These are phyloP conservation scores for Mesitornis unicolor DNA, from an alignment of 2,113 vertebrate species.

Conservation along the genomic window DNA sequence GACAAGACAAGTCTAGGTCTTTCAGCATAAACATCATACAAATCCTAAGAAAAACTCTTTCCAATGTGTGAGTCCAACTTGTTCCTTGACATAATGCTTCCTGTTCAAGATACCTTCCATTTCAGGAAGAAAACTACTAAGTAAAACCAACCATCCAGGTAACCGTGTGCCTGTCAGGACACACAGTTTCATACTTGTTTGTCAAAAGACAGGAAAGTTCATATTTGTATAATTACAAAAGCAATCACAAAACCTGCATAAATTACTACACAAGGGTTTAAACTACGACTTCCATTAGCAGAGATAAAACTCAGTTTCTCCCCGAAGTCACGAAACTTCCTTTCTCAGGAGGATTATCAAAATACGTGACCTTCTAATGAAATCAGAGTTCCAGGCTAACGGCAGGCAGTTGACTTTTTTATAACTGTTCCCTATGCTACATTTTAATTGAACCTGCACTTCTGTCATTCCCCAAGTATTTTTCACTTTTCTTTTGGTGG, in stretches of 20 bases:
- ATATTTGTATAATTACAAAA: not conserved
- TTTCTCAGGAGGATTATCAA: not conserved
- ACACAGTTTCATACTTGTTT: not conserved
- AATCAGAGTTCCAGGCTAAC: not conserved
- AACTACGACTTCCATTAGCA: not conserved
- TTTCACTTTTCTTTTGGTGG: not conserved
- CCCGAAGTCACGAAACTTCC: not conserved
- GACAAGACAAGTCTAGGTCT: not conserved
- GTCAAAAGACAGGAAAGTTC: not conserved
- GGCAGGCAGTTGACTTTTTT: not conserved
- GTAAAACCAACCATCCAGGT: not conserved
- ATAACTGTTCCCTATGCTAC: not conserved
- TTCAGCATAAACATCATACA: not conserved
- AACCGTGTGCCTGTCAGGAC: fast-evolving
- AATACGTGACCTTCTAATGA: not conserved
- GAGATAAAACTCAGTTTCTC: not conserved
- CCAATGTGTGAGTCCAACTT: not conserved
- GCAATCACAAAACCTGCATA: not conserved
- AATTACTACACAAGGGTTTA: not conserved
- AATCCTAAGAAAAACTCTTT: not conserved
- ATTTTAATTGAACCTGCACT: not conserved
- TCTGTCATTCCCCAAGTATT: not conserved
- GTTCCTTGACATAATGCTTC: not conserved
- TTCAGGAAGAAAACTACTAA: not conserved
- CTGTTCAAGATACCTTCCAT: fast-evolving